Percentiles rank a stretch among this genome's conserved stretches.
Evolutionary conservation across 1,140 invertebrate genomes (phyloP).

Genomic region (Orchesella cincta): DNA sequence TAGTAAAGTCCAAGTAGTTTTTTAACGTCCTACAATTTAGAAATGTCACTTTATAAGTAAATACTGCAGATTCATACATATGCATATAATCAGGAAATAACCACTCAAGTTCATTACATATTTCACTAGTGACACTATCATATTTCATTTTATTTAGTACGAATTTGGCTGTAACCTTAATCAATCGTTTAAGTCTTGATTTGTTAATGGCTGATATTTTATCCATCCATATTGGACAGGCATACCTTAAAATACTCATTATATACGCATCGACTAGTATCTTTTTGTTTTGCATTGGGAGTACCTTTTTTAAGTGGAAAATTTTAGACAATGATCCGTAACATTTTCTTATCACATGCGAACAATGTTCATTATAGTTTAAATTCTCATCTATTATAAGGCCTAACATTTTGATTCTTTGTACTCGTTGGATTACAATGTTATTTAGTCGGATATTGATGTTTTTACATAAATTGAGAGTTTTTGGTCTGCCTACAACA

Average conservation of each 20-base stretch:
- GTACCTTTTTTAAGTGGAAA: neutral
- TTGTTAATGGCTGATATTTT: neutral
- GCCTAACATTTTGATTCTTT: neutral
- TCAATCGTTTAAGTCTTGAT: neutral
- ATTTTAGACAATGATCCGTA: conserved; percentile 12
- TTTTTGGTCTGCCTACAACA: conserved; percentile 10
- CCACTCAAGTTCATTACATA: neutral
- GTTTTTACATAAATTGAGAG: neutral
- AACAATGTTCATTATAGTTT: conserved; percentile 6
- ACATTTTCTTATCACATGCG: conserved; percentile 9
- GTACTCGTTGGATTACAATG: neutral
- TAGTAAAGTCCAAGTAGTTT: too few species aligned
- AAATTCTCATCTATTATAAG: conserved; percentile 19
- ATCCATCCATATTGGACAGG: neutral
- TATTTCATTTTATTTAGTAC: neutral
- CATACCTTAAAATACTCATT: neutral
- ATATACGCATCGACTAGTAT: neutral
- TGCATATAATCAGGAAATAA: neutral
- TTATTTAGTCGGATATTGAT: neutral
- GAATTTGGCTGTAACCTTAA: neutral
- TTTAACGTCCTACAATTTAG: too few species aligned
- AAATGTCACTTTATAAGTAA: neutral
- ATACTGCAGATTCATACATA: neutral
- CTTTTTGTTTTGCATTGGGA: neutral
- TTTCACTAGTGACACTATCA: neutral